phyloP scores from a whole-genome alignment of 2,888 invertebrate genomes.

The Nematopogon swammerdamellus region DNA sequence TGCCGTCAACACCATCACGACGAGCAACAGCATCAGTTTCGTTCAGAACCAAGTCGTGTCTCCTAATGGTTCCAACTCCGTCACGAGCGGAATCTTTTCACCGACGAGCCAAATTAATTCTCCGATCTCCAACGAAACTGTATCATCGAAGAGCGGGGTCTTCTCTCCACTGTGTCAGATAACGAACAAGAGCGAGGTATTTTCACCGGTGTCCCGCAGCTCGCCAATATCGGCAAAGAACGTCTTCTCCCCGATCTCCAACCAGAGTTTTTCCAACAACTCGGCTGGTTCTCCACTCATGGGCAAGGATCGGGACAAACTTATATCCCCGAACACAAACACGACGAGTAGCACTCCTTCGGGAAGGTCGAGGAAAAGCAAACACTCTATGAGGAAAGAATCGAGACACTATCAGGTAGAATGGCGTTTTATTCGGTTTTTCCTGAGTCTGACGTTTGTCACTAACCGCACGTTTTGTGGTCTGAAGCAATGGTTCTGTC shows the following conservation, averaged over 20 bases:
- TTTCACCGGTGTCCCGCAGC: slow-evolving; percentile 45
- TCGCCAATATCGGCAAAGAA: slow-evolving; percentile 46
- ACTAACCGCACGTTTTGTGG: slow-evolving; percentile 28
- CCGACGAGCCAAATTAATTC: slow-evolving; percentile 54
- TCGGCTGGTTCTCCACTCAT: slow-evolving; percentile 40
- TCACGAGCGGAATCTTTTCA: slow-evolving; percentile 52
- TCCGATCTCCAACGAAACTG: slow-evolving; percentile 49
- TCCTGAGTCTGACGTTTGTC: slow-evolving; percentile 11
- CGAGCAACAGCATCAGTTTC: slow-evolving; percentile 37
- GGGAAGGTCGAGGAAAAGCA: slow-evolving; percentile 54
- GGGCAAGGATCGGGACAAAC: slow-evolving; percentile 39
- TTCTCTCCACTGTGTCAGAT: slow-evolving; percentile 49
- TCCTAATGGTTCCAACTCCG: slow-evolving; percentile 49
- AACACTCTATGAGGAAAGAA: slow-evolving; percentile 60
- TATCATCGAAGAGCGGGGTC: slow-evolving; percentile 50
- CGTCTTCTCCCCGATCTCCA: slow-evolving; percentile 44
- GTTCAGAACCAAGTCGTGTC: slow-evolving; percentile 44
- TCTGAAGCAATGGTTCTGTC: no score
- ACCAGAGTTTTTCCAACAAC: slow-evolving; percentile 21
- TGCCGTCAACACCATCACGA: slow-evolving; percentile 35
- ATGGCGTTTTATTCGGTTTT: slow-evolving; percentile 7
- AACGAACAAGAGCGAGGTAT: slow-evolving; percentile 48
- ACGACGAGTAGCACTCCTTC: slow-evolving; percentile 55
- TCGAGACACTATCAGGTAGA: slow-evolving; percentile 69
- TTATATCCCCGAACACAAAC: slow-evolving; percentile 44